Base-by-base conservation (phyloP, 2,888 invertebrate species). In the Tetrapedia diversipes region DNA sequence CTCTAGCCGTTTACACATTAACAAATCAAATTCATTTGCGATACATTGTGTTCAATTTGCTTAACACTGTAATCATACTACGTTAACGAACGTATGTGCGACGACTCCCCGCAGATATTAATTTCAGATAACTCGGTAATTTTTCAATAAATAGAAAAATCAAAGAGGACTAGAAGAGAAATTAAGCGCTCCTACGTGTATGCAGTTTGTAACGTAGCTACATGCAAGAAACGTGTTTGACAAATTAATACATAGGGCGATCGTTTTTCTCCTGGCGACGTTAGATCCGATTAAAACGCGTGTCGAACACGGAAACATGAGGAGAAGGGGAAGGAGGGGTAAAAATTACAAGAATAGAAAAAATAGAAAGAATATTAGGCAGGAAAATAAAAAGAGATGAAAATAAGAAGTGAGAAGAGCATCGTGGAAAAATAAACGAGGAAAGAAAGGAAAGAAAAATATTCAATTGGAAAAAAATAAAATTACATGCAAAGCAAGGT, bases 231-330 rank as follows among this genome's bases (percentile, higher is more conserved):
- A 49, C 70, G 49, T 61, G 70, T 63, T 59, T 34, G 10, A 43
- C 49, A 67, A 76, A 78, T 76, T 70, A 77, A 59, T 68, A 68
- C 37, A 59, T 41, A 27, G 29, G 49, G 7, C 32, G 32, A 61
- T 53, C 53, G 43, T 10, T 51, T 68, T 39, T 27, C 34, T n/a
- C 27, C 24, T 22, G 11, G 14, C 32, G 8, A 27, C 11, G 10
- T 8, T 37, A 22, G 27, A 41, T 27, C 70, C n/a, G n/a, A 68
- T 67, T 39, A 64, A 61, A 39, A 37, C 32, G 60, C 47, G 59
- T 19, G 29, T 41, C 51, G 24, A 59, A 53, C 4, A 14, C 7
- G 6, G 2, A 56, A 63, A 47, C 47, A 47, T 49, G 66, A 68
- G 11, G 43, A 43, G 11, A n/a, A 6, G 43, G 19, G 1, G 2